These are phyloP conservation scores for Malacoraja senta DNA, from an alignment of 2,797 vertebrate genomes.

Conservation along the genomic window DNA sequence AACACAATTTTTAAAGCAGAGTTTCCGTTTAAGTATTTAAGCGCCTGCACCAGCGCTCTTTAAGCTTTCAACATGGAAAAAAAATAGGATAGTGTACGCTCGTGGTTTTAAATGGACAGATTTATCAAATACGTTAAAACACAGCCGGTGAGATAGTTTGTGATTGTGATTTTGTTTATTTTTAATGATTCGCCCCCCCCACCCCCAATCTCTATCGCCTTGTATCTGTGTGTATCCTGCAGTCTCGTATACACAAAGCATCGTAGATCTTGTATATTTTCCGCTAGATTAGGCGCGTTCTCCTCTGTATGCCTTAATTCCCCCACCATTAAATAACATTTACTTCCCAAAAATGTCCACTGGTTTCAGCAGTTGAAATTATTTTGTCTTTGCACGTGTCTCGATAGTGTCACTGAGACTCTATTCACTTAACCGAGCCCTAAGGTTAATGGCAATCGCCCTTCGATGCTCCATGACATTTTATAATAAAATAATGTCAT, in stretches of 20 bases:
- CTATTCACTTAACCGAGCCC: constrained; percentile 23
- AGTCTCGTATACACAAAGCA: neutral
- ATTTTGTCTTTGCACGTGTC: constrained; percentile 5
- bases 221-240: neutral
- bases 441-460: constrained; percentile 39
- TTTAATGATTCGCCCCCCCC: neutral
- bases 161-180: neutral
- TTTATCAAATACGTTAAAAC: neutral
- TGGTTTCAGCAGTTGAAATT: constrained; percentile 32
- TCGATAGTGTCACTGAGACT: neutral
- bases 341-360: neutral
- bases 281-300: neutral
- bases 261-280: neutral
- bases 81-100: neutral
- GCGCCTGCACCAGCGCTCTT: neutral
- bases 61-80: neutral
- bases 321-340: constrained; percentile 27
- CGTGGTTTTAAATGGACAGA: neutral
- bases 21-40: neutral
- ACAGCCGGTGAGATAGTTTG: neutral
- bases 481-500: constrained; percentile 31
- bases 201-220: neutral
- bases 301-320: neutral
- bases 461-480: constrained; percentile 25
- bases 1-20: neutral